Conservation (phyloP, 2,797 vertebrate species). For the Malurus splendens region DNA sequence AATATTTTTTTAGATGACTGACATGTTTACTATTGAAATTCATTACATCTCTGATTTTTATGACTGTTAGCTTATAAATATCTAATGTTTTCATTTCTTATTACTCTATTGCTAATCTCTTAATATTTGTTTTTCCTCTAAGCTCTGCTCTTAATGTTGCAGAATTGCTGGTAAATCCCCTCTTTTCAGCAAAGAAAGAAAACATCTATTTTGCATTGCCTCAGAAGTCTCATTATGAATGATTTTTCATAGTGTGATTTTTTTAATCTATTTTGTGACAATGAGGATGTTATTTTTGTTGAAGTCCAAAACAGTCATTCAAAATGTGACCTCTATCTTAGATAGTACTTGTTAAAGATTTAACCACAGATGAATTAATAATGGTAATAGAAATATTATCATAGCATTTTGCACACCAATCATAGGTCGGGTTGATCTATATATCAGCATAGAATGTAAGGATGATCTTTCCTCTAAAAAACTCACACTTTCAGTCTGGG, state of each 20-base stretch:
- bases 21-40: slow-evolving; percentile 14
- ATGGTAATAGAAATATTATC: not conserved
- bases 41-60: not conserved
- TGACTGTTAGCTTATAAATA: slow-evolving; percentile 9
- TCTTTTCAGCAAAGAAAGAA: not conserved
- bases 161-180: not conserved
- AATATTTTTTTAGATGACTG: not conserved
- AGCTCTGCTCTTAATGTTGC: not conserved
- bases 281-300: not conserved
- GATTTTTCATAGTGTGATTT: not conserved
- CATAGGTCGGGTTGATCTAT: not conserved
- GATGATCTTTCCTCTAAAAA: not conserved
- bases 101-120: not conserved
- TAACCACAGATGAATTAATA: not conserved
- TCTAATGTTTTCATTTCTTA: not conserved
- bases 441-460: not conserved
- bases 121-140: not conserved
- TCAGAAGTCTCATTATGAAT: not conserved
- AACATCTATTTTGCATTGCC: not conserved
- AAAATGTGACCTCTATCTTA: not conserved
- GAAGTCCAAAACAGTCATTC: not conserved
- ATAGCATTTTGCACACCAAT: not conserved
- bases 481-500: not conserved
- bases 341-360: not conserved
- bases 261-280: not conserved